phyloP scores from a whole-genome alignment of 2,888 invertebrate species.

The Stenichneumon culpator region DNA sequence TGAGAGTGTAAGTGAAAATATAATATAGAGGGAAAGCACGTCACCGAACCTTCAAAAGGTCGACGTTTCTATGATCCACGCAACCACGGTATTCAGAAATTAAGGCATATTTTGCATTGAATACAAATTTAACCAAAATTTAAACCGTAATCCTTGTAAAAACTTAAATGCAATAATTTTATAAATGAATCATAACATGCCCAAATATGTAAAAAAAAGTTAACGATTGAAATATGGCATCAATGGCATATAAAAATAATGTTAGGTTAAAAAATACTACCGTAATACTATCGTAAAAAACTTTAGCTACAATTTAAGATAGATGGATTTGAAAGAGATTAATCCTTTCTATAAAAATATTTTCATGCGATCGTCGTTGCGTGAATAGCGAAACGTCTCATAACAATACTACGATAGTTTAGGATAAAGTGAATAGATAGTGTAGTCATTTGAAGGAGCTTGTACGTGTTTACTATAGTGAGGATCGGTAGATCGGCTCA shows the following conservation, averaged over 20 bases:
- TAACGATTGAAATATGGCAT: not conserved
- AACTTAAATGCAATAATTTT: not conserved
- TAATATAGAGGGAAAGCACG: constrained; percentile 36
- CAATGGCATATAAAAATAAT: not conserved
- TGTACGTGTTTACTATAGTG: constrained; percentile 71
- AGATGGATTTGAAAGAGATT: not conserved
- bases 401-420: constrained; percentile 3
- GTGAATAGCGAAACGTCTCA: constrained; percentile 46
- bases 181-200: constrained; percentile 6
- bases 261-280: not conserved
- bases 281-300: not conserved
- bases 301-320: not conserved
- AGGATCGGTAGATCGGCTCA: constrained; percentile 82
- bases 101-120: not conserved
- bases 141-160: not conserved
- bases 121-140: not conserved
- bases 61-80: constrained; percentile 72
- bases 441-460: constrained; percentile 40
- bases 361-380: constrained; percentile 23
- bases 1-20: constrained; percentile 34
- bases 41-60: constrained; percentile 49
- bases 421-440: constrained; percentile 19
- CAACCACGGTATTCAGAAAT: constrained; percentile 63
- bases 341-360: constrained; percentile 11
- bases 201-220: not conserved